Base-by-base conservation (phyloP, 2,888 invertebrate genomes). In the Alcis repandata region DNA sequence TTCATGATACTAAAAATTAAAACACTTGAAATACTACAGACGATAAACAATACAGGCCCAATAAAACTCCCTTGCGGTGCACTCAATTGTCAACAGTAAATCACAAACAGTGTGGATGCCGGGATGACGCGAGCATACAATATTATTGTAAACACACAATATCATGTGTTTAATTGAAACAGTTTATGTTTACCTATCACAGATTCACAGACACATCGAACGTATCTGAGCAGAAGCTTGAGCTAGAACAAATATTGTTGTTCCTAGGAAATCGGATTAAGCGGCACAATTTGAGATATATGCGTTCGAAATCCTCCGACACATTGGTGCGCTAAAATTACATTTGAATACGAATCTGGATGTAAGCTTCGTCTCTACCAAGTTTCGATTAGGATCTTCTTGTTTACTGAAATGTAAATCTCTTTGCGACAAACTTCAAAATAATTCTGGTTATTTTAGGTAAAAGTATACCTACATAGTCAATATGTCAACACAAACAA, bases 231-330 rank as follows among this genome's bases (percentile, higher is more conserved):
- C 15, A 46, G 22, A 45, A 54, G 67, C 54, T 40, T 56, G 38
- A 32, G 62, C 58, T 49, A 62, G 54, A 48, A 67, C 59, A 67
- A 67, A 67, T 59, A 67, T 62, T 38, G 59, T 62, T 62, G 54
- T 59, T 63, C 36, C 58, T 56, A 33, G 62, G 40, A 56, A 59
- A 61, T 49, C 62, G 58, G 61, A 62, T 68, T 62, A 68, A 56
- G 41, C 64, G 46, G 64, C 33, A 60, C 61, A 49, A 60, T 63
- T 58, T 60, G 56, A 56, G 57, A 57, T 48, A 63, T 67, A 53
- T 53, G 52, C 59, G 58, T 57, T 38, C 19, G 22, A 27, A 67
- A 67, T 67, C 46, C 56, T 48, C 33, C 8, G 43, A 57, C 58
- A 60, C 43, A 49, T 58, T 58, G 22, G 41, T 45, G 36, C 57